These are phyloP conservation scores for Ginglymostoma cirratum DNA, from an alignment of 2,113 vertebrate genomes.

Conservation along the genomic window DNA sequence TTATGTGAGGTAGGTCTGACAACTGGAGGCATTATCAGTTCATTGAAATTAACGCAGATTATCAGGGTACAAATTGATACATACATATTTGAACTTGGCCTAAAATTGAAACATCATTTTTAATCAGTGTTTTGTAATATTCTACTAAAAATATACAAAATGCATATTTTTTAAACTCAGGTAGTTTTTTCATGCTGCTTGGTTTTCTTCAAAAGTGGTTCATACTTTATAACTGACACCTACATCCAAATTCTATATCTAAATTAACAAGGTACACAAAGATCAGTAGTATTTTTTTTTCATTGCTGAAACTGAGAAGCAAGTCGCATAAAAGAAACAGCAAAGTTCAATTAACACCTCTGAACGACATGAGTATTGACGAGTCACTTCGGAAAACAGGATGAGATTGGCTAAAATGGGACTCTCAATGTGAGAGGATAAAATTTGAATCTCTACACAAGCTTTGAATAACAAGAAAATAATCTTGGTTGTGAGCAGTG, in stretches of 20 bases:
- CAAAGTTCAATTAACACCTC: neutral
- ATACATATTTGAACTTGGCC: neutral
- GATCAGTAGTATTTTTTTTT: neutral
- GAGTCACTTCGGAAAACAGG: no score
- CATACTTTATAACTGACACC: neutral
- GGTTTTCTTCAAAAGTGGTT: neutral
- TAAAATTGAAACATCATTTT: neutral
- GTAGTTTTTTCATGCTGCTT: neutral
- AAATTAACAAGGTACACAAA: neutral
- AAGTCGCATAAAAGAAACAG: no score
- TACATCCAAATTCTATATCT: neutral
- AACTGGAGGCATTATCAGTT: neutral
- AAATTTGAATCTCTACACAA: no score
- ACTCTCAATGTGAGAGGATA: no score
- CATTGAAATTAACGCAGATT: neutral
- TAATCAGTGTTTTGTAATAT: neutral
- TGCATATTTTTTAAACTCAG: neutral
- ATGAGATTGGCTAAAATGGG: no score
- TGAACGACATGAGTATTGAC: no score
- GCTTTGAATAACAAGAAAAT: no score
- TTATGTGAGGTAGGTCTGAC: constrained; percentile 30
- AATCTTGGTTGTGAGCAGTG: no score
- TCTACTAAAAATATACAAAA: neutral
- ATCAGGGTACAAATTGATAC: constrained; percentile 15
- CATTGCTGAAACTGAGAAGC: neutral